A percentile compares a stretch with the other conserved stretches of the same genome.
Evolutionary conservation across 2,888 invertebrate genomes (phyloP).

Genomic region (Tricholauxania praeusta): DNA sequence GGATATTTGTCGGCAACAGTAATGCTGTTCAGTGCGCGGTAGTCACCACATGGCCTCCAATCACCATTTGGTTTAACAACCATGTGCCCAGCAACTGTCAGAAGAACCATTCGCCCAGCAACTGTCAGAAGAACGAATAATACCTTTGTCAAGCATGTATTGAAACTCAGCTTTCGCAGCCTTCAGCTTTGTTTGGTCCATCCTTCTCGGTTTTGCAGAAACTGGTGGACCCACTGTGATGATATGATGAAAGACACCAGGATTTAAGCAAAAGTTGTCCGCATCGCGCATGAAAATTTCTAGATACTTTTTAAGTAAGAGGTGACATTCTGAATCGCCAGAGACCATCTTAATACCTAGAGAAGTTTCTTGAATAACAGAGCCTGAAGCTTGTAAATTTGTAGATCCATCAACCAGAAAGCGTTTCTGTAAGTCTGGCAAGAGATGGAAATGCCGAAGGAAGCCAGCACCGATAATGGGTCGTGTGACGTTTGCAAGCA

Average conservation of each 20-base stretch:
- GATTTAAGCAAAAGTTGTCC: neutral
- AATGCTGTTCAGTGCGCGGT: slow-evolving; percentile 49
- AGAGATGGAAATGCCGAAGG: no score
- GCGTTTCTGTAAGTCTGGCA: no score
- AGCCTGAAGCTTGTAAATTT: no score
- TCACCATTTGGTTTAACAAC: no score
- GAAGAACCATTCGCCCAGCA: slow-evolving; percentile 58
- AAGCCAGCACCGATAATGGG: no score
- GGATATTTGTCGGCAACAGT: slow-evolving; percentile 61
- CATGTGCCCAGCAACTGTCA: slow-evolving; percentile 51
- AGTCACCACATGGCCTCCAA: no score
- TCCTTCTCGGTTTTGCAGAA: slow-evolving; percentile 33
- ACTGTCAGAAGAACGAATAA: slow-evolving; percentile 63
- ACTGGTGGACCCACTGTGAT: slow-evolving; percentile 39
- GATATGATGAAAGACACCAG: slow-evolving; percentile 32
- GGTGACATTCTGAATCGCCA: no score
- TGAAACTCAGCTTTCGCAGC: no score
- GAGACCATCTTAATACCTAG: slow-evolving; percentile 13
- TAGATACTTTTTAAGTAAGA: slow-evolving; percentile 7
- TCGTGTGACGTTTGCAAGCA: slow-evolving; percentile 6
- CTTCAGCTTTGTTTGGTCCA: no score
- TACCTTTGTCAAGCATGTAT: slow-evolving; percentile 53
- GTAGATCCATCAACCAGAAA: no score
- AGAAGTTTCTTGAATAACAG: no score
- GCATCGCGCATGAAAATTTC: slow-evolving; percentile 4